phyloP scores from a whole-genome alignment of 2,113 vertebrate genomes.

The Haliaeetus leucogaster region DNA sequence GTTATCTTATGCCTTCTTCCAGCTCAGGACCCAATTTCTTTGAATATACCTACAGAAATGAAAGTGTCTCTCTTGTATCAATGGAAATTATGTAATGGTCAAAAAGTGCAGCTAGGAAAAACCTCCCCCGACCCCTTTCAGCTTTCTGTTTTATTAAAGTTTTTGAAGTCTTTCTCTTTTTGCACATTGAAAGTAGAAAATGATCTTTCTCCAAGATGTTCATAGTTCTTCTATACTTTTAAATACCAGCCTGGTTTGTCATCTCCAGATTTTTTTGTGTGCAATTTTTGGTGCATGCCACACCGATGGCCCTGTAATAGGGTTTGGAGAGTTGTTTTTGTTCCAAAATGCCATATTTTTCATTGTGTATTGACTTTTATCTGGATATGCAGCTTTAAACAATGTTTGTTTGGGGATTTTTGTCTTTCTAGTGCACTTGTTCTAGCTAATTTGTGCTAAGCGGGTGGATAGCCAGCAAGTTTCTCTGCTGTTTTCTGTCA shows the following conservation, averaged over 20 bases:
- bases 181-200: not conserved
- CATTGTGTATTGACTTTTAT: not conserved
- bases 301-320: not conserved
- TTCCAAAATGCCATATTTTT: not conserved
- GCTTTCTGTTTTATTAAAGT: not conserved
- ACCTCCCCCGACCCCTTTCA: not conserved
- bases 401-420: not conserved
- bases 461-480: not conserved
- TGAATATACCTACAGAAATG: not conserved
- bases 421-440: not conserved
- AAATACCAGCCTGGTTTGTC: not conserved
- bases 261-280: not conserved
- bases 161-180: not conserved
- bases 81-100: not conserved
- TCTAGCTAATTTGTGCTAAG: not conserved
- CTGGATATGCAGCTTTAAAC: not conserved
- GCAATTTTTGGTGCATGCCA: not conserved
- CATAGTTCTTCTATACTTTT: not conserved
- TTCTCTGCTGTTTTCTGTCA: not conserved
- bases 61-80: not conserved
- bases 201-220: not conserved
- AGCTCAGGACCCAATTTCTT: not conserved
- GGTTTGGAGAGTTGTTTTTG: not conserved
- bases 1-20: not conserved
- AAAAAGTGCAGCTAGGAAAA: not conserved